Evolutionary conservation across 2,113 vertebrate genomes (phyloP).

Genomic region (Egretta garzetta): DNA sequence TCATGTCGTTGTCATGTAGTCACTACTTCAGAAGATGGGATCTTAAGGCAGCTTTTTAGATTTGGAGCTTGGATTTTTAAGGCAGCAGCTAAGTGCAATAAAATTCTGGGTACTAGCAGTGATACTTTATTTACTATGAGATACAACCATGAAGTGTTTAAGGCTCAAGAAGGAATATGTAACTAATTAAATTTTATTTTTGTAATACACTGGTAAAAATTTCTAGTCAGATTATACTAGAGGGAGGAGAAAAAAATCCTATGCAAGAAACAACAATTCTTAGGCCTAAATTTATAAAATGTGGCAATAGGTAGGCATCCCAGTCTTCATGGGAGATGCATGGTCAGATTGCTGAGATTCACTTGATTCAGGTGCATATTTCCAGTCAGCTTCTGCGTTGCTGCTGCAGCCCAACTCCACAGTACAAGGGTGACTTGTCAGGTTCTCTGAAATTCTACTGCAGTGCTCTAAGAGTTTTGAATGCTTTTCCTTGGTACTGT

Average conservation of each 20-base stretch:
- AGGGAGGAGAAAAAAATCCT: neutral
- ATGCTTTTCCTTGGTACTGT: neutral
- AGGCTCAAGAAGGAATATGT: neutral
- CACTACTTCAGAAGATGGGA: neutral
- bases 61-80: neutral
- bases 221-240: neutral
- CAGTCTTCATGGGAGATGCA: fast-evolving
- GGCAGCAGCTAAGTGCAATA: neutral
- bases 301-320: neutral
- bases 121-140: neutral
- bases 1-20: neutral
- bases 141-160: neutral
- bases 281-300: neutral
- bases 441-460: neutral
- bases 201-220: neutral
- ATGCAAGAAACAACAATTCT: neutral
- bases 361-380: neutral
- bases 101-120: neutral
- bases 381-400: neutral
- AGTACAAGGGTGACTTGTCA: neutral
- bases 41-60: neutral
- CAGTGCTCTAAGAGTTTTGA: neutral
- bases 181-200: neutral
- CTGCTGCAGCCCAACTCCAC: neutral
- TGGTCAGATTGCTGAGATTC: neutral